phyloP scores from a whole-genome alignment of 2,888 invertebrate genomes.

The Formica aserva region DNA sequence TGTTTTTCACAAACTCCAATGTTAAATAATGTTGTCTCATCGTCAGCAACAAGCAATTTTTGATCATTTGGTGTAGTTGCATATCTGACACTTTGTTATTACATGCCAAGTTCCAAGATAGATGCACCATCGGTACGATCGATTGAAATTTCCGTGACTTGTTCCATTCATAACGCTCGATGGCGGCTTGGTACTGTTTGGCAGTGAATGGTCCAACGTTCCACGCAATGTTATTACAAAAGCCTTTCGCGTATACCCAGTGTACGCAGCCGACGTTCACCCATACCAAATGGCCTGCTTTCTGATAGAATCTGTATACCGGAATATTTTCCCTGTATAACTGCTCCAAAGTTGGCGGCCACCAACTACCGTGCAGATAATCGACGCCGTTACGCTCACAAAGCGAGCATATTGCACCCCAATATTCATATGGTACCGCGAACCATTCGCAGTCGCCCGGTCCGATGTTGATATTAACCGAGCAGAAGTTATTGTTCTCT shows the following conservation, averaged over 20 bases:
- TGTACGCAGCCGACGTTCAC: slow-evolving; percentile 15
- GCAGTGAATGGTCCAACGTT: slow-evolving; percentile 5
- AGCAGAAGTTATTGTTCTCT: slow-evolving; percentile 29
- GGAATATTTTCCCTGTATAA: background rate
- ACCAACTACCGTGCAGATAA: background rate
- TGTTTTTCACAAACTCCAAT: background rate
- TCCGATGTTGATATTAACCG: slow-evolving; percentile 18
- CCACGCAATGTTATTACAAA: slow-evolving; percentile 12
- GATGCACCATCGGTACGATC: slow-evolving; percentile 4
- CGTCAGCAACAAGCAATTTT: background rate
- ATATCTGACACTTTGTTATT: background rate
- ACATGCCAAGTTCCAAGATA: slow-evolving; percentile 1
- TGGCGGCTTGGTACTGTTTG: background rate
- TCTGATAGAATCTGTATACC: background rate
- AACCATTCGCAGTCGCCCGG: slow-evolving; percentile 19
- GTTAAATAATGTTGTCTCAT: background rate
- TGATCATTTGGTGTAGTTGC: background rate
- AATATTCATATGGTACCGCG: background rate
- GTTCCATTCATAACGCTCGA: slow-evolving; percentile 16
- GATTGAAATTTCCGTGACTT: background rate
- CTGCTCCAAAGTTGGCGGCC: background rate
- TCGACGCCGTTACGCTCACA: background rate
- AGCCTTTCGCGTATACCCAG: background rate
- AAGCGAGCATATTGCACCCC: background rate
- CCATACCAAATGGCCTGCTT: background rate